phyloP scores from a whole-genome alignment of 2,113 vertebrate genomes.

The Labeo catla region DNA sequence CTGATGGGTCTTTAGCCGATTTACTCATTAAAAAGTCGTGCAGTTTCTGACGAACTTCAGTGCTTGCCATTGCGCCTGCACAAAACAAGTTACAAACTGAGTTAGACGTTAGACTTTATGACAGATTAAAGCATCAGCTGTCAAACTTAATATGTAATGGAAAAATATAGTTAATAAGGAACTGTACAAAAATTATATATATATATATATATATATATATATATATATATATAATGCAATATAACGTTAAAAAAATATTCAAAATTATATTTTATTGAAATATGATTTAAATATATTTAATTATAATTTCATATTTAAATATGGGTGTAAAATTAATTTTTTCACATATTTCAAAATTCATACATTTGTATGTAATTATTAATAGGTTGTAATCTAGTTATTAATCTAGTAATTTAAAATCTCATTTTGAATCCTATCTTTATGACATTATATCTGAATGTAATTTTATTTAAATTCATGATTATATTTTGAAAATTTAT shows the following conservation, averaged over 20 bases:
- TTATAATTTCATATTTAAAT: too few relatives aligned
- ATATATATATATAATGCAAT: too few relatives aligned
- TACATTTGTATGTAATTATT: too few relatives aligned
- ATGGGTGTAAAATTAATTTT: too few relatives aligned
- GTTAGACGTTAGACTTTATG: not conserved
- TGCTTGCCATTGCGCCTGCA: slow-evolving; percentile 86
- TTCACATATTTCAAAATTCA: too few relatives aligned
- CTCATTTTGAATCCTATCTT: too few relatives aligned
- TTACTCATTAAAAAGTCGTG: slow-evolving; percentile 90
- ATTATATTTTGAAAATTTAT: not conserved
- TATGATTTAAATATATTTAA: not conserved
- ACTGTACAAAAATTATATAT: not conserved
- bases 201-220: not conserved
- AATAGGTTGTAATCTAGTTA: too few relatives aligned
- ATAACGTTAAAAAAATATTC: too few relatives aligned
- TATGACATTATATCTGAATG: too few relatives aligned
- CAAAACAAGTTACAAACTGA: not conserved
- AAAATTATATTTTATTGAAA: not conserved
- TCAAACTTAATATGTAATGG: not conserved
- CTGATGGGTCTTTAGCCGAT: slow-evolving; percentile 83
- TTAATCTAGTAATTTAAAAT: too few relatives aligned
- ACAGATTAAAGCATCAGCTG: not conserved
- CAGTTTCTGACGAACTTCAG: slow-evolving; percentile 90
- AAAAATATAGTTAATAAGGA: not conserved
- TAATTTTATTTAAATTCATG: not conserved